Percentiles rank a stretch among this genome's conserved stretches.
These are phyloP conservation scores for Halichondria panicea DNA, from an alignment of 37 sponge, comb jelly and placozoan genomes.

Conservation along the genomic window DNA sequence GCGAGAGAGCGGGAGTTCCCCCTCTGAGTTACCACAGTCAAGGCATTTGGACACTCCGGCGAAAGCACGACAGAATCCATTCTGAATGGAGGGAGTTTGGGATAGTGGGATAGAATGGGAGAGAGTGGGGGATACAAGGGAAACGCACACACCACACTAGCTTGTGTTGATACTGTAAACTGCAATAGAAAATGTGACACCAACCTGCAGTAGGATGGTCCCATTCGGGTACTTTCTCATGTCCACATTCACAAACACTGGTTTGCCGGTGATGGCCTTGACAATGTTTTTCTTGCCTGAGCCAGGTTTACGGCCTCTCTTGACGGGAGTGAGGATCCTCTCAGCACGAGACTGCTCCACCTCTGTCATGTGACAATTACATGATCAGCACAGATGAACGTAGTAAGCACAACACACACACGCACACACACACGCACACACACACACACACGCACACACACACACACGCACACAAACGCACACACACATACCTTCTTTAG, in stretches of 20 bases:
- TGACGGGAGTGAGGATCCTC: constrained; percentile 58
- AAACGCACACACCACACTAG: background rate
- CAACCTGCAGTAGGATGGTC: constrained; percentile 56
- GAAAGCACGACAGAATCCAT: constrained; percentile 71
- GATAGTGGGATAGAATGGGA: background rate
- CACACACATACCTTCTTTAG: constrained; percentile 63
- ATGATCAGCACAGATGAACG: background rate
- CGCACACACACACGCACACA: constrained; percentile 7
- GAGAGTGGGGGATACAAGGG: background rate
- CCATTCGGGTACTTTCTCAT: constrained; percentile 28
- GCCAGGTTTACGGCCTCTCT: constrained; percentile 73
- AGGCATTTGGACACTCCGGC: constrained; percentile 64
- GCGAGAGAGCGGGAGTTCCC: constrained; percentile 41
- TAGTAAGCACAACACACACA: no score
- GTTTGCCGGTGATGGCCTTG: constrained; percentile 58
- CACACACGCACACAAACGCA: no score
- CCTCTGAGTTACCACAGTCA: constrained; percentile 55
- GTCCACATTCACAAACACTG: constrained; percentile 50
- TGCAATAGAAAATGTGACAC: no score
- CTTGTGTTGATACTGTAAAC: background rate
- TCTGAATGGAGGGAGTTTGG: constrained; percentile 3
- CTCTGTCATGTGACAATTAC: constrained; percentile 23
- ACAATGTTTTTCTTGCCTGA: constrained; percentile 72
- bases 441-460: no score
- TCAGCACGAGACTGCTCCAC: constrained; percentile 57